Evolutionary conservation across 2,113 vertebrate species (phyloP).

Genomic region (Barbus barbus): DNA sequence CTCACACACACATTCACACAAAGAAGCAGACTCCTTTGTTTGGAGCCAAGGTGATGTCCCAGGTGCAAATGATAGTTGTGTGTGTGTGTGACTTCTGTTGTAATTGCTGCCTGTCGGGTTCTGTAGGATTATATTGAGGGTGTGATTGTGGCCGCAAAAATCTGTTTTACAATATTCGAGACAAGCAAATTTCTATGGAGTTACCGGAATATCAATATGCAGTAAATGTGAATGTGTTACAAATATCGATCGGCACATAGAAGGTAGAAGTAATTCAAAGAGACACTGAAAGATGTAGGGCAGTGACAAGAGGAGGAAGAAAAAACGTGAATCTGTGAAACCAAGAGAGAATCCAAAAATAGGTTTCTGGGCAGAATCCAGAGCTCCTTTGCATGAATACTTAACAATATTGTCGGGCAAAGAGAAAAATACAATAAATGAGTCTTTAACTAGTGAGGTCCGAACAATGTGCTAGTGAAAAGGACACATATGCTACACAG

Average conservation of each 20-base stretch:
- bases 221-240: slow-evolving; percentile 13
- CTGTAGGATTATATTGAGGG: background rate
- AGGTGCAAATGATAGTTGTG: slow-evolving; percentile 69
- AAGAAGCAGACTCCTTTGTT: slow-evolving; percentile 76
- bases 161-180: background rate
- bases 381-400: slow-evolving; percentile 33
- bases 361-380: slow-evolving; percentile 2
- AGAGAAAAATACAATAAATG: slow-evolving; percentile 55
- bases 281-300: slow-evolving; percentile 15
- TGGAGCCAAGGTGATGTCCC: slow-evolving; percentile 73
- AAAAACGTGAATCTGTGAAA: slow-evolving; percentile 29
- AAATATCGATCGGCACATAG: slow-evolving; percentile 11
- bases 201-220: background rate
- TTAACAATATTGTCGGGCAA: slow-evolving; percentile 31
- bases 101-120: slow-evolving; percentile 60
- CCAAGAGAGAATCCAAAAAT: slow-evolving; percentile 17
- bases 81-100: slow-evolving; percentile 65
- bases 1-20: slow-evolving; percentile 59
- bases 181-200: background rate
- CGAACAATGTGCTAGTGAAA: slow-evolving; percentile 42
- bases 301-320: slow-evolving; percentile 8
- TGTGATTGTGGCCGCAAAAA: background rate
- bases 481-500: slow-evolving; percentile 71
- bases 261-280: slow-evolving; percentile 10
- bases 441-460: slow-evolving; percentile 66